Base-by-base conservation (phyloP, 2,888 invertebrate genomes). In the Gymnoscelis rufifasciata region DNA sequence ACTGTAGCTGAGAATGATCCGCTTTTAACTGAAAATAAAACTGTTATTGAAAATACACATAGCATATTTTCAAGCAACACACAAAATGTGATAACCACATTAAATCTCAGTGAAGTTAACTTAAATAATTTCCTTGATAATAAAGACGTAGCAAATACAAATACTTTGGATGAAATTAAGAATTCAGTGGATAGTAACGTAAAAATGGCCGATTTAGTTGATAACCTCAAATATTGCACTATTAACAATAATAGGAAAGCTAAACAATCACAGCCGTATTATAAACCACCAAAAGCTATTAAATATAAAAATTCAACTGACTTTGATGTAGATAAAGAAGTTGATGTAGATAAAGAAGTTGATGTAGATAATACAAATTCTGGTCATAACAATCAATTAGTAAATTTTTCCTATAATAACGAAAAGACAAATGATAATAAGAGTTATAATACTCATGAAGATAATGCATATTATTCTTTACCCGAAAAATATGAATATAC, bases 211-310 rank as follows among this genome's bases (percentile, higher is more conserved):
- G 38, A 50, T 14, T 13, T 50, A 15, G 38, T 19, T 6, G 19
- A 23, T 14, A 30, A 45, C 26, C 26, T 42, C 2, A 42, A 39
- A 19, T 33, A 29, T 12, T 50, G 28, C 10, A 39, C 29, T 1
- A 35, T 45, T 27, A 24, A 35, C 2, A 45, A 39, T 19, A 38
- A 38, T 12, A 37, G 14, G 5, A 30, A 37, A 12, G 1, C 10
- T n/a, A 41, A 41, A 38, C 30, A 38, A 19, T 33, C 29, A 1
- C 23, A 23, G 19, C 7, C 8, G 3, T 38, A 12, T 3, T 41
- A 38, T 12, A 33, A 19, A 15, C 28, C 38, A 14, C 26, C 35
- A 0, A 43, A 48, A 2, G 38, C 27, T 12, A 31, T 7, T 0
- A 33, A 41, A 23, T 26, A 23, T 10, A 14, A 31, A 5, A 11